These are phyloP conservation scores for Lacanobia oleracea DNA, from an alignment of 2,888 invertebrate genomes.

Conservation along the genomic window DNA sequence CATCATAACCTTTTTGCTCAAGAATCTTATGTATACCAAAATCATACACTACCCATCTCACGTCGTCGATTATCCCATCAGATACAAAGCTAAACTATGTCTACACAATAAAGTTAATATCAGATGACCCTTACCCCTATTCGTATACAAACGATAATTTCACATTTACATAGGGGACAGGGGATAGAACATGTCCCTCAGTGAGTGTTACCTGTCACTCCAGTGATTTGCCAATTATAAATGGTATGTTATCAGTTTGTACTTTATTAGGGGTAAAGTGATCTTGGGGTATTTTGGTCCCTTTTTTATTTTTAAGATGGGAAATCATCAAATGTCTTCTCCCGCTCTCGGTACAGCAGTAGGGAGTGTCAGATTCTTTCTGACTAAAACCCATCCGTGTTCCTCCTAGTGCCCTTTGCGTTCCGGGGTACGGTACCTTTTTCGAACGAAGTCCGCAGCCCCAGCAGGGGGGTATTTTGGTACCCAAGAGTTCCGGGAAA, in stretches of 20 bases:
- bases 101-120: slow-evolving; percentile 55
- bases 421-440: no score
- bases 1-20: neutral
- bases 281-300: neutral
- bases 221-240: slow-evolving; percentile 73
- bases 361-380: no score
- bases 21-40: slow-evolving; percentile 9
- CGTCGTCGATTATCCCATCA: slow-evolving; percentile 49
- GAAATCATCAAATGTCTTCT: no score
- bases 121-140: slow-evolving; percentile 53
- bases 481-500: no score
- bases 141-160: slow-evolving; percentile 56
- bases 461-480: neutral
- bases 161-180: slow-evolving; percentile 62
- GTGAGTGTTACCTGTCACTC: slow-evolving; percentile 65
- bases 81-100: slow-evolving; percentile 40
- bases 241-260: slow-evolving; percentile 64
- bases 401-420: no score
- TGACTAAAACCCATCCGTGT: no score
- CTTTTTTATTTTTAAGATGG: no score
- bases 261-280: neutral
- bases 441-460: no score
- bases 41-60: slow-evolving; percentile 15
- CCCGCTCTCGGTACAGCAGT: no score
- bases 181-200: slow-evolving; percentile 50